These are phyloP conservation scores for Cephonodes hylas DNA, from an alignment of 2,888 invertebrate genomes.

Conservation along the genomic window DNA sequence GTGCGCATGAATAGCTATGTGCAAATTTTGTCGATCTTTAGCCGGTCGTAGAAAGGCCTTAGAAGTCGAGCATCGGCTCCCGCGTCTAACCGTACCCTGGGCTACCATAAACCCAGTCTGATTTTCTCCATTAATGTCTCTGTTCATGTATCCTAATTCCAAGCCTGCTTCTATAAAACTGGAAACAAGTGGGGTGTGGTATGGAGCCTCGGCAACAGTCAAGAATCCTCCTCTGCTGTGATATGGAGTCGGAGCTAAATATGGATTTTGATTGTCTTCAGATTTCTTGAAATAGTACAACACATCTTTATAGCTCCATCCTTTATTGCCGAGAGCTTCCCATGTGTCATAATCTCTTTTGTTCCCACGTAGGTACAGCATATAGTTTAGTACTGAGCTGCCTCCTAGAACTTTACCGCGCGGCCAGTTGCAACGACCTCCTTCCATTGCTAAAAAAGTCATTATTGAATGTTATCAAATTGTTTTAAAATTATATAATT, in stretches of 20 bases:
- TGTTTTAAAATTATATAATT: background rate
- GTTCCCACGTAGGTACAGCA: slow-evolving; percentile 95
- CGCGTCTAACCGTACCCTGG: slow-evolving; percentile 88
- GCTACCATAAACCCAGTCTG: slow-evolving; percentile 95
- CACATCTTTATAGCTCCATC: slow-evolving; percentile 92
- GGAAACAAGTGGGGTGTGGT: slow-evolving; percentile 90
- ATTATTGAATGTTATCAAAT: background rate
- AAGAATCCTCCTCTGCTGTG: slow-evolving; percentile 91
- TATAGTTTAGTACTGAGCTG: slow-evolving; percentile 93
- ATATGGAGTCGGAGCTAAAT: slow-evolving; percentile 88
- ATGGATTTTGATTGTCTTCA: slow-evolving; percentile 94
- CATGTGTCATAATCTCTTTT: slow-evolving; percentile 94
- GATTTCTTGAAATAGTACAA: slow-evolving; percentile 94
- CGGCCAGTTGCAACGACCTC: slow-evolving; percentile 93
- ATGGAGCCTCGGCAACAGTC: slow-evolving; percentile 92
- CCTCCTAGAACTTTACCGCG: slow-evolving; percentile 96
- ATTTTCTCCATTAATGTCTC: slow-evolving; percentile 92
- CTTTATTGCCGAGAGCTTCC: slow-evolving; percentile 92
- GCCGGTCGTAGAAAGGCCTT: slow-evolving; percentile 93
- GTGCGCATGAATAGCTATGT: slow-evolving; percentile 91
- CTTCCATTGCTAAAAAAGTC: slow-evolving; percentile 86
- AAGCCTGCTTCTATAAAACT: slow-evolving; percentile 91
- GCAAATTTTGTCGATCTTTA: slow-evolving; percentile 89
- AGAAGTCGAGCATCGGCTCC: slow-evolving; percentile 92
- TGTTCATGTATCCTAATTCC: slow-evolving; percentile 91